These are phyloP conservation scores for Sceloporus tristichus DNA, from an alignment of 2,113 vertebrate genomes.

Conservation along the genomic window DNA sequence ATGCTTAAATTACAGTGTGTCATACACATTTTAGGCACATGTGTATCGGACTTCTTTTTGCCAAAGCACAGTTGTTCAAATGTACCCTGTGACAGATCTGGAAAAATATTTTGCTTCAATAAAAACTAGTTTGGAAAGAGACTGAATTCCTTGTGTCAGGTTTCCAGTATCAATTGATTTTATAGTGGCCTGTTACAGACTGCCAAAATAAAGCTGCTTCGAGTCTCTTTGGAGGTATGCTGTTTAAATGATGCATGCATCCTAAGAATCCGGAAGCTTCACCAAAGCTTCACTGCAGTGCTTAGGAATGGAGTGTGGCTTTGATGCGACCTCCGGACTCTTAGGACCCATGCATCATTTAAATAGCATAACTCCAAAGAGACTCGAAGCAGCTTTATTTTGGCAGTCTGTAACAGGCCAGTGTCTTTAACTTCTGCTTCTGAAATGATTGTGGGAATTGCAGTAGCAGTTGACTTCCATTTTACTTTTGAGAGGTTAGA, in stretches of 20 bases:
- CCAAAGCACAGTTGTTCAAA: neutral
- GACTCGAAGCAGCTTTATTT: too few species aligned
- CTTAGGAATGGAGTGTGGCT: too few species aligned
- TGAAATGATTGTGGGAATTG: neutral
- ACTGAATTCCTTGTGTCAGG: slow-evolving; percentile 9
- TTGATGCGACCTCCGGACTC: too few species aligned
- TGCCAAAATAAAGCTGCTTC: too few species aligned
- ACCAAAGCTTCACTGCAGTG: too few species aligned
- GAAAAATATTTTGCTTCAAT: slow-evolving; percentile 4
- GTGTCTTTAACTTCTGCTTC: neutral
- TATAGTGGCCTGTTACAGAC: too few species aligned
- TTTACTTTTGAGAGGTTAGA: slow-evolving; percentile 4
- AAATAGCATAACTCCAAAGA: too few species aligned
- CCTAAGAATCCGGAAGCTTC: too few species aligned
- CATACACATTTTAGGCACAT: neutral
- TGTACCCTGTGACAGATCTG: neutral
- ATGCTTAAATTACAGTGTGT: neutral
- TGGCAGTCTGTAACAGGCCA: too few species aligned
- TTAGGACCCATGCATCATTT: too few species aligned
- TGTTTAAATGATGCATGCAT: too few species aligned
- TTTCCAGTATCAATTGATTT: slow-evolving; percentile 18
- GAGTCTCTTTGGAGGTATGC: too few species aligned
- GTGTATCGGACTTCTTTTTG: neutral
- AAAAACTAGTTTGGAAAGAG: slow-evolving; percentile 17
- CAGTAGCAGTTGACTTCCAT: neutral